These are phyloP conservation scores for Ursus arctos DNA, from an alignment of 2,113 vertebrate species.

Conservation along the genomic window DNA sequence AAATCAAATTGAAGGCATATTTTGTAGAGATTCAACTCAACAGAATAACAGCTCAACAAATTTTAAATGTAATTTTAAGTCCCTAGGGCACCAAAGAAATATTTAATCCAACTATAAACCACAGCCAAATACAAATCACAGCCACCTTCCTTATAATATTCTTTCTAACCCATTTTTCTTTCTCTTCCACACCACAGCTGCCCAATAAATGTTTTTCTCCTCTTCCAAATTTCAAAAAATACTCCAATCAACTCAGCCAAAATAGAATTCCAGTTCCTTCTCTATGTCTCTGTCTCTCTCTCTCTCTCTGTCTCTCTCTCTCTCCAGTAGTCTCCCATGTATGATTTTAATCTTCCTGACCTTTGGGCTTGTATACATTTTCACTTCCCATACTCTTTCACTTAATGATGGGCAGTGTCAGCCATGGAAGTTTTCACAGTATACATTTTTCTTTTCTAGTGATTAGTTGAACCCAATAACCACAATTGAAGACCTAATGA, in stretches of 20 bases:
- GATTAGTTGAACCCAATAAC: background rate
- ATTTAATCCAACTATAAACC: background rate
- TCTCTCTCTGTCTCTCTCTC: background rate
- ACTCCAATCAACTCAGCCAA: background rate
- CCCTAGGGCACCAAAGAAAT: background rate
- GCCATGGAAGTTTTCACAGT: background rate
- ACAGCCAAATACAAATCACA: background rate
- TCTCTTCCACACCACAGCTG: background rate
- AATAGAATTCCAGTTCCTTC: background rate
- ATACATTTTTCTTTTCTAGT: background rate
- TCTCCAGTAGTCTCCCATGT: background rate
- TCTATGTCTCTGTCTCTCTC: too few species aligned
- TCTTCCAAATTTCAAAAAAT: background rate
- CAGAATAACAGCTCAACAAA: background rate
- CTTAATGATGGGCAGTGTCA: background rate
- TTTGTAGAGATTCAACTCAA: background rate
- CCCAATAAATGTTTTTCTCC: background rate
- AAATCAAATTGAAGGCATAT: background rate
- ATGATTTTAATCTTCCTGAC: background rate
- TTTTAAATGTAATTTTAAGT: background rate
- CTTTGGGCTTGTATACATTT: background rate
- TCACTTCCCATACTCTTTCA: background rate
- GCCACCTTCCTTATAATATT: background rate
- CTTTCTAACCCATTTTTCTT: background rate
- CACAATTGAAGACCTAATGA: background rate